Evolutionary conservation across 2,797 vertebrate genomes (phyloP).

Genomic region (Manis pentadactyla): DNA sequence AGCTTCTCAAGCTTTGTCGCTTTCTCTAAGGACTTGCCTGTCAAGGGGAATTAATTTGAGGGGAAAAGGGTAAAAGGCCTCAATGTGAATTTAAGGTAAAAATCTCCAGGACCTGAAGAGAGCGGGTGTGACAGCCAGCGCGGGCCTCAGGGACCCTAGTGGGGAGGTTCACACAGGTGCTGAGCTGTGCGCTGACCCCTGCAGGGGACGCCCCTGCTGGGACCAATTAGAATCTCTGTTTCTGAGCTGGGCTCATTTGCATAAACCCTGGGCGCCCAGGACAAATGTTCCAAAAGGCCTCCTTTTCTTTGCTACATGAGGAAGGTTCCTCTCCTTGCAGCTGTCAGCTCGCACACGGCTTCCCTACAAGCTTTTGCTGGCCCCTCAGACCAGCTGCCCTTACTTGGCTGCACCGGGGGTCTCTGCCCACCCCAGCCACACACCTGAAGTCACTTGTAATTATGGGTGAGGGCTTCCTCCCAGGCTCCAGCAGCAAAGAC

Average conservation of each 20-base stretch:
- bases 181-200: neutral
- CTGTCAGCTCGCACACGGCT: neutral
- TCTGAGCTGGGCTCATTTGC: slow-evolving; percentile 19
- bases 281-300: neutral
- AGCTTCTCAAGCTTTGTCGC: neutral
- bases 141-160: neutral
- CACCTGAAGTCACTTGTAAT: neutral
- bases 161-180: neutral
- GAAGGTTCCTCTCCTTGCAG: neutral
- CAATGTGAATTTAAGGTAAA: neutral
- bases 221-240: slow-evolving; percentile 42
- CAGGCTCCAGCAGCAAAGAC: neutral
- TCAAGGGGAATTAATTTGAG: neutral
- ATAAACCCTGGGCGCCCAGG: neutral
- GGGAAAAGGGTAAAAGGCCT: neutral
- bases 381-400: neutral
- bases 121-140: neutral
- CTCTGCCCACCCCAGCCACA: neutral
- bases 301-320: neutral
- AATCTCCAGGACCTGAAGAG: neutral
- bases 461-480: neutral
- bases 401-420: neutral
- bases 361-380: neutral
- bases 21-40: neutral
- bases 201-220: neutral